Base-by-base conservation (phyloP, 2,113 vertebrate species). In the Himantopus leucocephalus region DNA sequence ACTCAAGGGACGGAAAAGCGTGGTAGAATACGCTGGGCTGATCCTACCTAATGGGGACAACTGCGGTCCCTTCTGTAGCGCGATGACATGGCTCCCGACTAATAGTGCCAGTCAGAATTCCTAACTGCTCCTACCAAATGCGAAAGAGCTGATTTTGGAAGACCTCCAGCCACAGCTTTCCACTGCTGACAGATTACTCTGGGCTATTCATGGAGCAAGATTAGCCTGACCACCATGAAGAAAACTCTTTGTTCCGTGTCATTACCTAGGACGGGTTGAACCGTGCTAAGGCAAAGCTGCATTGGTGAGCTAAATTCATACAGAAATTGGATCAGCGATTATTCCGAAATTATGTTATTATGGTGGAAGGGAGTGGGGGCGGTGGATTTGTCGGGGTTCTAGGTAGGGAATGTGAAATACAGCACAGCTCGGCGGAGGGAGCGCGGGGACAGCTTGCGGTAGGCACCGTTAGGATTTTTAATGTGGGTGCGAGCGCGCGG, bases 81-180 rank as follows among this genome's bases (percentile, higher is more conserved):
- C 7, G 11, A 41, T 97, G 97, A 98, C 97, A 97, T 72, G 97
- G 80, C 94, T 98, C 96, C 87, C 2, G 62, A 83, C 92, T 97
- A 96, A 97, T 94, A 93, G 94, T 92, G 96, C 97, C 98, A 97
- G 98, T 98, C 98, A 98, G 96, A 98, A 98, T 97, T 97, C 96
- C 97, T 98, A 95, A 97, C 97, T 94, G 94, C 95, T 97, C 66
- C 94, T 94, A 98, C 97, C 98, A 97, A 98, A 98, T 94, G 97
- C 5, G 53, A 90, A 76, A 97, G 96, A 97, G 94, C 96, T 96
- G 94, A 20, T 90, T 79, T 96, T 98, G 98, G 98, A 98, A 98
- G 94, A 67, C 95, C 97, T 98, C 98, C 97, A 98, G 98, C 75
- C 96, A 87, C 94, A 95, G 98, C 97, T 97, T 98, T 97, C 79